Percentiles rank a stretch among this genome's conserved stretches.
Evolutionary conservation across 2,797 vertebrate species (phyloP).

Genomic region (Leucoraja ocellata): DNA sequence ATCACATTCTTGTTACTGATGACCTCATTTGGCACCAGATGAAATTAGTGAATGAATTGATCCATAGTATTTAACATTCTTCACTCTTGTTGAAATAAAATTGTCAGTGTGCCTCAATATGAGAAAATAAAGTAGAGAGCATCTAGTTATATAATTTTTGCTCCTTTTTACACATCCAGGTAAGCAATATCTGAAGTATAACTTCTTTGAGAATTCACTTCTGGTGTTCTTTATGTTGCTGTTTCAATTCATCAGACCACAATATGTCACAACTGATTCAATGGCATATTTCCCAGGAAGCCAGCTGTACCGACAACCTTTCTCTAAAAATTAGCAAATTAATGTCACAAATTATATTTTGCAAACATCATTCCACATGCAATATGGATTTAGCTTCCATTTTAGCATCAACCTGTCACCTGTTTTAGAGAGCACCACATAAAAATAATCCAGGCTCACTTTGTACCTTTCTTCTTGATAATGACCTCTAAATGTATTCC

Average conservation of each 20-base stretch:
- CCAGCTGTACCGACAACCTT: slow-evolving; percentile 21
- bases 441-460: slow-evolving; percentile 23
- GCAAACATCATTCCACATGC: not conserved
- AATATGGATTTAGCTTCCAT: slow-evolving; percentile 15
- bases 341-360: not conserved
- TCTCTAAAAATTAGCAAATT: not conserved
- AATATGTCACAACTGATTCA: not conserved
- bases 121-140: not conserved
- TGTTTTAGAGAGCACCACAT: not conserved
- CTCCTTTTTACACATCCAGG: not conserved
- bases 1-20: not conserved
- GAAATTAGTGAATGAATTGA: not conserved
- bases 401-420: slow-evolving; percentile 24
- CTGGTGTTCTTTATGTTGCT: not conserved
- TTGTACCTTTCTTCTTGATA: not conserved
- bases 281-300: not conserved
- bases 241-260: not conserved
- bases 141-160: not conserved
- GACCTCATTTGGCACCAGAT: not conserved
- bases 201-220: not conserved
- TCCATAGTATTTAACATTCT: not conserved
- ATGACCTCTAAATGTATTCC: not conserved
- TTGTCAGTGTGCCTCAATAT: not conserved
- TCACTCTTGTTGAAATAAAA: not conserved
- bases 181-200: slow-evolving; percentile 11